Evolutionary conservation across 1,140 invertebrate species (phyloP).

Genomic region (Gonioctena quinquepunctata): DNA sequence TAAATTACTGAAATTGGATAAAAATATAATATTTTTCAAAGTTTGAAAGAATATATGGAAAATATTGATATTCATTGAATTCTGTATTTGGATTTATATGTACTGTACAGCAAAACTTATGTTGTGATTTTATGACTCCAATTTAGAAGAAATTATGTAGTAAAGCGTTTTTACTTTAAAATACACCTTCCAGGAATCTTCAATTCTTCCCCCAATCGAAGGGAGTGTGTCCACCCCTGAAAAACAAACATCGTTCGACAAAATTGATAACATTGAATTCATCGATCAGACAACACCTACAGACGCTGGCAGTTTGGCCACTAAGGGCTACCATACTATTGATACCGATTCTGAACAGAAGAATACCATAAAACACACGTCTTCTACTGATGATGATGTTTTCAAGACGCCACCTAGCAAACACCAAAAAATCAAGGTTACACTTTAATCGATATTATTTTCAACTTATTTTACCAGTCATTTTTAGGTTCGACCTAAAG

Average conservation of each 20-base stretch:
- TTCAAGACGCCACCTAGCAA: slow-evolving; percentile 28
- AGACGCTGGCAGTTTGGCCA: slow-evolving; percentile 28
- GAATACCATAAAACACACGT: slow-evolving; percentile 1
- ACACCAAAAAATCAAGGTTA: slow-evolving; percentile 35
- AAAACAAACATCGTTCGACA: slow-evolving; percentile 22
- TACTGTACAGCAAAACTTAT: too few species aligned
- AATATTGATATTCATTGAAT: too few species aligned
- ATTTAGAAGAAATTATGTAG: background rate
- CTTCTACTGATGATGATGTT: slow-evolving; percentile 31
- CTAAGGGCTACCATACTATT: slow-evolving; percentile 42
- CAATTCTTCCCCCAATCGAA: slow-evolving; percentile 5
- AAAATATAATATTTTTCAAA: too few species aligned
- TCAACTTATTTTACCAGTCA: background rate
- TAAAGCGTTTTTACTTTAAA: too few species aligned
- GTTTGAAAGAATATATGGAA: too few species aligned
- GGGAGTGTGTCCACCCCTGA: slow-evolving; percentile 7
- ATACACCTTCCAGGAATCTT: slow-evolving; percentile 9
- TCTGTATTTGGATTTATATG: too few species aligned
- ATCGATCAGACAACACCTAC: slow-evolving; percentile 45
- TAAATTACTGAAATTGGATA: too few species aligned
- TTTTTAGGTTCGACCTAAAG: slow-evolving; percentile 3
- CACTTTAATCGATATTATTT: slow-evolving; percentile 6
- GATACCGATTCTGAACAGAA: slow-evolving; percentile 33
- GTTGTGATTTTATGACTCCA: too few species aligned
- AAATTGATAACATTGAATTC: slow-evolving; percentile 50